Percentiles rank a stretch among this genome's conserved stretches.
Evolutionary conservation across 1,140 invertebrate species (phyloP).

Genomic region (Sycobia sp.): DNA sequence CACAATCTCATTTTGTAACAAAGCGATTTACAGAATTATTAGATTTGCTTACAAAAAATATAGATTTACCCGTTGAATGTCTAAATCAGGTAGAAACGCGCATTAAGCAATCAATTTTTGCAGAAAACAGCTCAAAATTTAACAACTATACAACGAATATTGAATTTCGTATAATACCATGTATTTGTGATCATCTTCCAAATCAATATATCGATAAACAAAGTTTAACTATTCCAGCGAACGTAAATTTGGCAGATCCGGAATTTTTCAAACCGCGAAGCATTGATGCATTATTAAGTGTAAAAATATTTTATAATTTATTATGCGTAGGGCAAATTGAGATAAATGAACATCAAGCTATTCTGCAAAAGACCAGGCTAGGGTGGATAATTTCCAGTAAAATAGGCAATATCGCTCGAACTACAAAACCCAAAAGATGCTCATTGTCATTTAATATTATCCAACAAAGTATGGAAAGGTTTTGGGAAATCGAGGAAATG

Average conservation of each 20-base stretch:
- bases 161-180: neutral
- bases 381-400: too few species aligned
- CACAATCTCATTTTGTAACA: neutral
- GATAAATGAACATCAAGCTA: too few species aligned
- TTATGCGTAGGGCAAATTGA: too few species aligned
- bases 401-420: too few species aligned
- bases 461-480: neutral
- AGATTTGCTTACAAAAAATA: neutral
- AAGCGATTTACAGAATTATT: neutral
- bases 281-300: too few species aligned
- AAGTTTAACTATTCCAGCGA: neutral
- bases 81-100: neutral
- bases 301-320: too few species aligned
- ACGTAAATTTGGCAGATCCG: too few species aligned
- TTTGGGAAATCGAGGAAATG: neutral
- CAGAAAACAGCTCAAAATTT: neutral
- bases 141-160: neutral
- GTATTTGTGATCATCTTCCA: neutral
- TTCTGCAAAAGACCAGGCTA: too few species aligned
- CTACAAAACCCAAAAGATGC: too few species aligned
- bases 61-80: neutral
- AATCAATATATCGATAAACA: too few species aligned
- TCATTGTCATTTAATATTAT: too few species aligned
- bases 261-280: too few species aligned
- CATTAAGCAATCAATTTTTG: neutral